phyloP scores from a whole-genome alignment of 2,888 invertebrate species.

The Drosophila parthenogenetica region DNA sequence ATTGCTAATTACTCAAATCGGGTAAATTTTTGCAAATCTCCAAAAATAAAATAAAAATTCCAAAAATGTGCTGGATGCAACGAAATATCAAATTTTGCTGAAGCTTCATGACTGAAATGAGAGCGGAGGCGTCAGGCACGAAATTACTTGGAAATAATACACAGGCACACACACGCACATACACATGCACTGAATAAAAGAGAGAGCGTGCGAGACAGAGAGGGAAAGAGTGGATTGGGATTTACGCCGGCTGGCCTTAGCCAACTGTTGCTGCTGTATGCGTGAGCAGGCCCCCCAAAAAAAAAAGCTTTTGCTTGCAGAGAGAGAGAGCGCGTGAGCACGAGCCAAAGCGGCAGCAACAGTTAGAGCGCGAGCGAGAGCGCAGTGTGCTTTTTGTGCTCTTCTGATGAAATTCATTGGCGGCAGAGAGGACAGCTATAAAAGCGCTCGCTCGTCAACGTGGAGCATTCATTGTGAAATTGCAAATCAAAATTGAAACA shows the following conservation, averaged over 20 bases:
- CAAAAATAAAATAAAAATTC: slow-evolving; percentile 17
- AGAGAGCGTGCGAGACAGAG: slow-evolving; percentile 8
- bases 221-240: slow-evolving; percentile 30
- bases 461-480: slow-evolving; percentile 84
- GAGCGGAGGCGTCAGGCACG: slow-evolving; percentile 45
- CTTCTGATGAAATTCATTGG: slow-evolving; percentile 81
- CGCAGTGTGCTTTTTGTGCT: slow-evolving; percentile 18
- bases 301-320: slow-evolving; percentile 22
- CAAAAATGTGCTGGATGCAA: slow-evolving; percentile 24
- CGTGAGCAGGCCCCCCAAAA: slow-evolving; percentile 42
- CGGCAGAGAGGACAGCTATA: slow-evolving; percentile 79
- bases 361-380: slow-evolving; percentile 18
- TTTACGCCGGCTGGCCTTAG: slow-evolving; percentile 49
- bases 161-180: slow-evolving; percentile 12
- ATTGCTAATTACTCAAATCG: slow-evolving; percentile 63
- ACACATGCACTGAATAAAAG: background rate
- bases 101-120: slow-evolving; percentile 32
- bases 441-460: slow-evolving; percentile 64
- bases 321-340: slow-evolving; percentile 19
- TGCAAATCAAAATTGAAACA: slow-evolving; percentile 84
- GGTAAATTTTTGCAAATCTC: slow-evolving; percentile 55
- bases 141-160: slow-evolving; percentile 52
- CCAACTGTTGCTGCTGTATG: slow-evolving; percentile 26
- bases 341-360: background rate
- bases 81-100: slow-evolving; percentile 30